These are phyloP conservation scores for Pachliopta kotzebuea DNA, from an alignment of 2,888 invertebrate genomes.

Conservation along the genomic window DNA sequence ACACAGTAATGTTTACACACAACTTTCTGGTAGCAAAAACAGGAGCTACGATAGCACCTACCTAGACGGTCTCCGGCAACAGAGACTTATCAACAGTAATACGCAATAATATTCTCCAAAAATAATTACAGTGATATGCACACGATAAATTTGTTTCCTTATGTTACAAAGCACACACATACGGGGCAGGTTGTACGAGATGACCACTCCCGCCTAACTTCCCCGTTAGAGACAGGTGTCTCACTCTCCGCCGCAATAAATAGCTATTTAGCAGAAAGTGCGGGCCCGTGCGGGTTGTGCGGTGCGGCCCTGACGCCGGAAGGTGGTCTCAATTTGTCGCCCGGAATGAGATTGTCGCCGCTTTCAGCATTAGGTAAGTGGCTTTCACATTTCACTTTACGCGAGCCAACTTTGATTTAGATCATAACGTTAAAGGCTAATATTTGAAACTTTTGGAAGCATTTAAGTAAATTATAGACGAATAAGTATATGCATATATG, in stretches of 20 bases:
- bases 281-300: slow-evolving; percentile 45
- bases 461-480: background rate
- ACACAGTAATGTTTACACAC: too few species aligned
- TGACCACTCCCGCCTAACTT: slow-evolving; percentile 39
- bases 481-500: background rate
- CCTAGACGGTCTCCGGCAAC: too few species aligned
- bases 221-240: slow-evolving; percentile 64
- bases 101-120: background rate
- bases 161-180: slow-evolving; percentile 3
- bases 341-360: slow-evolving; percentile 74
- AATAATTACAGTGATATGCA: background rate
- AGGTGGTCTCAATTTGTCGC: slow-evolving; percentile 77
- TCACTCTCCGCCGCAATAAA: slow-evolving; percentile 64
- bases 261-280: slow-evolving; percentile 67
- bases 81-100: too few species aligned
- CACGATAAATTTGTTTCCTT: slow-evolving; percentile 5
- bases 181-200: slow-evolving; percentile 14
- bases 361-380: slow-evolving; percentile 71
- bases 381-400: slow-evolving; percentile 72
- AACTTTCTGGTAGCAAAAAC: too few species aligned
- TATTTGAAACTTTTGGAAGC: background rate
- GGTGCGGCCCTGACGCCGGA: slow-evolving; percentile 52
- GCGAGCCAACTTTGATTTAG: slow-evolving; percentile 31
- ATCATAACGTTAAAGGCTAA: slow-evolving; percentile 4
- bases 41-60: too few species aligned